Base-by-base conservation (phyloP, 2,888 invertebrate species). In the Leptinotarsa juncta region DNA sequence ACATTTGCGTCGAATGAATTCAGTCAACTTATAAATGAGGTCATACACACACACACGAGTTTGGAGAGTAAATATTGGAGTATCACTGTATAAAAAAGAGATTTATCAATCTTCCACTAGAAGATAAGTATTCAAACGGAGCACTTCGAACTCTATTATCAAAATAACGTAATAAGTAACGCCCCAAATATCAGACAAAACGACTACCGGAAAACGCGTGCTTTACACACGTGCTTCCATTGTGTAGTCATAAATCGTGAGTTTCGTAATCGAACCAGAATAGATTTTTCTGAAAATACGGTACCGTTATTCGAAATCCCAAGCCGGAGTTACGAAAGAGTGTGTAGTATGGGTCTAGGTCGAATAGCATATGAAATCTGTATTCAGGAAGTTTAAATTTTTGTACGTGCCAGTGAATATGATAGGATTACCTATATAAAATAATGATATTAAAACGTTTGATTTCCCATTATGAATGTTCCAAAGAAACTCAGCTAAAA, bases 1-100 rank as follows among this genome's bases (percentile, higher is more conserved):
- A 78, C 74, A 70, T 75, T 79, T 77, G 71, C n/a, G 57, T 23
- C 18, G 1, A 57, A 57, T 57, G 18, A 53, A 51, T 75, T 72
- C 65, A 53, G 69, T 5, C 10, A 42, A 42, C 42, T 42, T 42
- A 42, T 10, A 42, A 42, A 42, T 42, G 42, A 42, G 42, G 42
- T 42, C 42, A 42, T 10, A 42, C 42, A 42, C 42, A 42, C 42
- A 42, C 42, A 42, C 42, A 51, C n/a, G 4, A 51, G 15, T 51
- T 51, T 51, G 16, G 4, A 51, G 14, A 16, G 51, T 42, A 42
- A 42, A 42, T 42, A 42, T 42, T 42, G 42, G 3, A 42, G 42
- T 10, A 42, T 10, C 42, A 42, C 10, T 42, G 42, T 42, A 42
- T 42, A 42, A 42, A 42, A 53, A 18, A 18, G 18, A 12, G 18